Evolutionary conservation across 92 coral and sea anemone species (phyloP), one percentile per base, ranked within the genome.

Genomic region (Porites divaricata): DNA sequence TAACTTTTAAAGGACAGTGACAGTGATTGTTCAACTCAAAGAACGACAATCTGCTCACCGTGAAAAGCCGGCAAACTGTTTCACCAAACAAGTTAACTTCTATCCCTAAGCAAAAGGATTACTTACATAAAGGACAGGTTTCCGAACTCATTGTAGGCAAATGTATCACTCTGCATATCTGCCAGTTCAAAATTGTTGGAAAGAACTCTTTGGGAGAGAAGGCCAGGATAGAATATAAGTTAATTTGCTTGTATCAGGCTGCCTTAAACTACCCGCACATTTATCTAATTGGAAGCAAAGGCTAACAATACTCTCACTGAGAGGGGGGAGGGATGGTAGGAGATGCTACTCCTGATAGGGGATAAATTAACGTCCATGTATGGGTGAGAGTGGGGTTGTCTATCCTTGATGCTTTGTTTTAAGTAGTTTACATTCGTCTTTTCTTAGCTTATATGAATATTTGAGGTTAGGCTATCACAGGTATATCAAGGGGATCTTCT

Each of bases 71-170:
- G 6, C 45, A 35, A 35, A 35, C 45, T 35, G 45, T 35, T 35
- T 35, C 0, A 35, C 4, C 45, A 35, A 35, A 35, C 6, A 1
- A 35, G 45, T 35, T 35, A 35, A 35, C 0, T 35, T 35, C 45
- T 35, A 35, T 35, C 45, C 45, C 1, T 26, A 35, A 35, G 6
- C 45, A 25, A 25, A 65, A 65, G 26, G 28, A n/a, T 65, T 74
- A 70, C 95, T 89, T 69, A 93, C 93, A 93, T 72, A 25, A 83
- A 52, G n/a, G 77, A 69, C 16, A 93, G 84, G 14, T 75, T 80
- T 9, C 87, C 78, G 19, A 64, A 74, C 45, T 75, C 80, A 1
- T 20, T 61, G 64, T 19, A 52, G 52, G 74, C 58, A 16, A 93
- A 86, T 6, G 96, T 75, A 8, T 66, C 88, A 45, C 75, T 77